These are phyloP conservation scores for Pristis pectinata DNA, from an alignment of 2,797 vertebrate genomes.

Conservation along the genomic window DNA sequence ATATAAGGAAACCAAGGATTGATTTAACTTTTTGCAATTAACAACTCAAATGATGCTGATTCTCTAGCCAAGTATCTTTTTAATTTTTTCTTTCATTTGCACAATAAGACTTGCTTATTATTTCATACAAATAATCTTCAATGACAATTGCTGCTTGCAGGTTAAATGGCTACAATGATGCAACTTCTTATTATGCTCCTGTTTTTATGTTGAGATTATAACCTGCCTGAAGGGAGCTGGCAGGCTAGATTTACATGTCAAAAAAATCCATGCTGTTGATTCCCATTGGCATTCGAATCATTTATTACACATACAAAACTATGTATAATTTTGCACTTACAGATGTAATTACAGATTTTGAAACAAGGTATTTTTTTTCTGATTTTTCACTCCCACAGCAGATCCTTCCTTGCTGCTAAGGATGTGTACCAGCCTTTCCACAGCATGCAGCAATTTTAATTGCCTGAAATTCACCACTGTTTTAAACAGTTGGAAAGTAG, in stretches of 20 bases:
- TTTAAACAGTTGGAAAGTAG: not conserved
- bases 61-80: not conserved
- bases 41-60: not conserved
- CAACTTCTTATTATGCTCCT: conserved; percentile 19
- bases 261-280: conserved; percentile 32
- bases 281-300: conserved; percentile 27
- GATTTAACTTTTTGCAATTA: not conserved
- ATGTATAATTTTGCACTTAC: conserved; percentile 16
- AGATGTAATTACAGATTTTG: conserved; percentile 22
- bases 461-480: not conserved
- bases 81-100: not conserved
- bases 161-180: conserved; percentile 14
- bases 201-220: conserved; percentile 31
- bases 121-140: conserved; percentile 7
- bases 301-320: conserved; percentile 20
- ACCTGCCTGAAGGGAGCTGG: conserved; percentile 23
- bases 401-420: not conserved
- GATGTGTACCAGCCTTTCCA: not conserved
- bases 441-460: not conserved
- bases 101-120: not conserved
- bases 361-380: conserved; percentile 2
- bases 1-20: not conserved
- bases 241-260: conserved; percentile 15
- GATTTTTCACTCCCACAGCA: not conserved
- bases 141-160: conserved; percentile 15